Conservation (phyloP, 2,888 invertebrate species). For the Phorcus lineatus region DNA sequence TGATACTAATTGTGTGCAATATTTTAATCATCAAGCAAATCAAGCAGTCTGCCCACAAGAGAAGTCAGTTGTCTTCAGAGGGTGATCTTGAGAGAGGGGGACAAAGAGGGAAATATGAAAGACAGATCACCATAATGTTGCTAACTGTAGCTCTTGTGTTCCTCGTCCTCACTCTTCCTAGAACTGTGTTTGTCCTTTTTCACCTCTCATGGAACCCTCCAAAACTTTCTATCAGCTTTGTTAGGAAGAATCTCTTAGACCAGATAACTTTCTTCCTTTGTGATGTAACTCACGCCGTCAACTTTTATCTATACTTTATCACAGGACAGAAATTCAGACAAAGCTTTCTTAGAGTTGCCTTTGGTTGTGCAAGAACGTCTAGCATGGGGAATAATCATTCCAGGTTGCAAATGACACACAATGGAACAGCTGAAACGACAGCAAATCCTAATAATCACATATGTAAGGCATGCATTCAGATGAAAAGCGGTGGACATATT, state of each 20-base stretch:
- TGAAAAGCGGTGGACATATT: neutral
- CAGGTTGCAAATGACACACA: neutral
- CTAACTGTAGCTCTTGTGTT: constrained; percentile 40
- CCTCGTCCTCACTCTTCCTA: constrained; percentile 41
- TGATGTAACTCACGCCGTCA: constrained; percentile 46
- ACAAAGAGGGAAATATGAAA: constrained; percentile 12
- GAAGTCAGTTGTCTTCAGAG: neutral
- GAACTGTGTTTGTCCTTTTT: constrained; percentile 35
- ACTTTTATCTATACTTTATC: constrained; percentile 27
- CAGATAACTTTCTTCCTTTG: constrained; percentile 42
- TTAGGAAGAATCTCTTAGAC: constrained; percentile 34
- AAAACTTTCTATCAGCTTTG: constrained; percentile 26
- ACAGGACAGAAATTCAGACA: constrained; percentile 41
- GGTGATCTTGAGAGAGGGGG: neutral
- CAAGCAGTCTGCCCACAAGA: constrained; percentile 30
- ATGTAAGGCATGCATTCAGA: constrained; percentile 6
- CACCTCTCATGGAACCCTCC: constrained; percentile 28
- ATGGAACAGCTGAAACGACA: neutral
- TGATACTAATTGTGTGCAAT: constrained; percentile 41
- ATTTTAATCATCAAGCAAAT: constrained; percentile 38
- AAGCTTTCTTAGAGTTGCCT: constrained; percentile 30
- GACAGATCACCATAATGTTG: constrained; percentile 43
- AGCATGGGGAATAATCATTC: neutral
- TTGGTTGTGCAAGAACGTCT: neutral
- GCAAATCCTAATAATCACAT: neutral